phyloP scores from a whole-genome alignment of 1,140 invertebrate genomes.

The Radopholus similis region DNA sequence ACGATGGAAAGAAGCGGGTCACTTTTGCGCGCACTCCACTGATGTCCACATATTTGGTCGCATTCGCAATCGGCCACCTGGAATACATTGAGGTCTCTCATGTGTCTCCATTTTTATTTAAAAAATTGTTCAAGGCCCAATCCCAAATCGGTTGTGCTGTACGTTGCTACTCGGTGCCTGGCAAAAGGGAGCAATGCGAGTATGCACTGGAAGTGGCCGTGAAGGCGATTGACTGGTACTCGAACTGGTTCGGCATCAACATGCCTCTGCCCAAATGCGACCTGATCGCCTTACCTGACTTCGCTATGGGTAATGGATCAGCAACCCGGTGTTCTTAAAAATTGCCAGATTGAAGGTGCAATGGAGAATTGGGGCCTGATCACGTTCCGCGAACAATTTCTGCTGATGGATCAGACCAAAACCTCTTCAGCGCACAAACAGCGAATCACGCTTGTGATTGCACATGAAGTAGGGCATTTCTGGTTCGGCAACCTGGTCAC shows the following conservation, averaged over 20 bases:
- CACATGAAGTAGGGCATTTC: conserved; percentile 81
- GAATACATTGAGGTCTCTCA: conserved; percentile 55
- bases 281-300: conserved; percentile 56
- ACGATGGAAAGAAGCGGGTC: conserved; percentile 61
- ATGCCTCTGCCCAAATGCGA: conserved; percentile 70
- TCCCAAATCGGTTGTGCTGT: conserved; percentile 59
- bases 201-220: conserved; percentile 75
- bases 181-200: conserved; percentile 73
- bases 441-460: conserved; percentile 73
- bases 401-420: conserved; percentile 72
- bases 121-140: conserved; percentile 35
- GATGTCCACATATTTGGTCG: conserved; percentile 64
- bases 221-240: conserved; percentile 75
- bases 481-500: conserved; percentile 60
- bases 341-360: conserved; percentile 59
- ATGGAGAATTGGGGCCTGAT: conserved; percentile 82
- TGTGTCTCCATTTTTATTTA: neutral
- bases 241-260: conserved; percentile 76
- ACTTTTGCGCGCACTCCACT: conserved; percentile 58
- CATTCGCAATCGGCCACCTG: conserved; percentile 63
- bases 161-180: conserved; percentile 75
- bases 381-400: conserved; percentile 76
- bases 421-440: conserved; percentile 66
- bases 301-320: conserved; percentile 48
- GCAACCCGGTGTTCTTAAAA: neutral